These are phyloP conservation scores for Hemibagrus wyckioides DNA, from an alignment of 2,113 vertebrate genomes.

Conservation along the genomic window DNA sequence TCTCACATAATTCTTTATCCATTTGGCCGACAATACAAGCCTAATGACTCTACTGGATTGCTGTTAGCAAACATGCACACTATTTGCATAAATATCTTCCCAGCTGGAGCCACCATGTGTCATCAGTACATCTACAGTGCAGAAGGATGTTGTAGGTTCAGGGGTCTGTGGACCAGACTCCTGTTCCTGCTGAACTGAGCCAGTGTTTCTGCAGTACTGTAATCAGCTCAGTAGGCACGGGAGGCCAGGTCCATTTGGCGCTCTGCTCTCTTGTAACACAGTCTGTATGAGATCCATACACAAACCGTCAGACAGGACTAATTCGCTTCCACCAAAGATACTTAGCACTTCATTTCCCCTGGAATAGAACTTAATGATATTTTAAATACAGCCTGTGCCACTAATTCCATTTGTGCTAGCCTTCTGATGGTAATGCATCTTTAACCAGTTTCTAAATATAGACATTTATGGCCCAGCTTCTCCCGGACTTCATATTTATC, in stretches of 20 bases:
- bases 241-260: conserved; percentile 83
- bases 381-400: conserved; percentile 68
- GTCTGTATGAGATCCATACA: neutral
- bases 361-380: conserved; percentile 73
- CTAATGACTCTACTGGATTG: neutral
- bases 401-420: conserved; percentile 72
- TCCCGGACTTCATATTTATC: conserved; percentile 76
- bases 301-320: conserved; percentile 30
- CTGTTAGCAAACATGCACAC: neutral
- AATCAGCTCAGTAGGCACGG: conserved; percentile 99
- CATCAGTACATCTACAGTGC: conserved; percentile 57
- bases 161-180: conserved; percentile 84
- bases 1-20: neutral
- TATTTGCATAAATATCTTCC: too few species aligned
- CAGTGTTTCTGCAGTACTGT: conserved; percentile 97
- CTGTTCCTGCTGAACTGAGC: conserved; percentile 99
- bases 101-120: neutral
- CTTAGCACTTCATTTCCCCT: conserved; percentile 67
- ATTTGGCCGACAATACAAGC: neutral
- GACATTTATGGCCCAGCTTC: conserved; percentile 71
- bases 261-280: conserved; percentile 3
- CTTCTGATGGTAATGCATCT: conserved; percentile 77
- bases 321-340: conserved; percentile 65
- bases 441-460: conserved; percentile 77
- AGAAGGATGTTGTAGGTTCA: neutral